Conservation (phyloP, 2,888 invertebrate genomes). For the Caenorhabditis drosophilae region DNA sequence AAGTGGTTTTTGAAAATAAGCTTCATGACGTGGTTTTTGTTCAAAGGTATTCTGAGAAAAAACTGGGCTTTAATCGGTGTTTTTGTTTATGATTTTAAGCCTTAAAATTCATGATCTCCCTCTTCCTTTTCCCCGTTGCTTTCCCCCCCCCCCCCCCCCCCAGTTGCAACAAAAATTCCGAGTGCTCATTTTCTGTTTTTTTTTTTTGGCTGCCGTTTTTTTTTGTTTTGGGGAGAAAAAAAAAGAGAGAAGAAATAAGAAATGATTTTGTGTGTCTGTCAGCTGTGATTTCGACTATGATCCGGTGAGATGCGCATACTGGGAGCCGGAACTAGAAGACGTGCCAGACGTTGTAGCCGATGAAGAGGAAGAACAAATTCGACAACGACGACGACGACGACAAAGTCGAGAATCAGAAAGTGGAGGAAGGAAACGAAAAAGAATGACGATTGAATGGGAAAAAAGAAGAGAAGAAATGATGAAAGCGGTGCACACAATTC, state of each 20-base stretch:
- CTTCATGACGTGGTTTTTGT: constrained; percentile 64
- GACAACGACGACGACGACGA: no score
- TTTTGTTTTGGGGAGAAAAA: no score
- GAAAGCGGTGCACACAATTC: constrained; percentile 8
- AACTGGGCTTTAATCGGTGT: not conserved
- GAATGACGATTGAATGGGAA: not conserved
- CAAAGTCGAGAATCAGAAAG: no score
- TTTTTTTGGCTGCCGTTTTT: constrained; percentile 7
- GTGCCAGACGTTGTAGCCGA: not conserved
- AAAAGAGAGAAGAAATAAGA: no score
- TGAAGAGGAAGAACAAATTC: not conserved
- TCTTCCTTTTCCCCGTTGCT: not conserved
- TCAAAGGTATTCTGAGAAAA: constrained; percentile 58
- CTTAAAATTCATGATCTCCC: no score
- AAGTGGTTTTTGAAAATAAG: constrained; percentile 65
- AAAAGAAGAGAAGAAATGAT: constrained; percentile 3
- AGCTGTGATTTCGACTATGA: constrained; percentile 30
- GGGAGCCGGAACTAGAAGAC: constrained; percentile 8
- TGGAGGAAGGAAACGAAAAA: not conserved
- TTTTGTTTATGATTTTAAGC: not conserved
- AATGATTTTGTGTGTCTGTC: no score
- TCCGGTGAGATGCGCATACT: constrained; percentile 20
- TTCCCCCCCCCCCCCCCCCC: not conserved
- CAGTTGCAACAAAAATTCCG: not conserved
- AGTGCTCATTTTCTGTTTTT: constrained; percentile 1